Conservation (phyloP, 92 coral and sea anemone species). For the Virgularia gustaviana region DNA sequence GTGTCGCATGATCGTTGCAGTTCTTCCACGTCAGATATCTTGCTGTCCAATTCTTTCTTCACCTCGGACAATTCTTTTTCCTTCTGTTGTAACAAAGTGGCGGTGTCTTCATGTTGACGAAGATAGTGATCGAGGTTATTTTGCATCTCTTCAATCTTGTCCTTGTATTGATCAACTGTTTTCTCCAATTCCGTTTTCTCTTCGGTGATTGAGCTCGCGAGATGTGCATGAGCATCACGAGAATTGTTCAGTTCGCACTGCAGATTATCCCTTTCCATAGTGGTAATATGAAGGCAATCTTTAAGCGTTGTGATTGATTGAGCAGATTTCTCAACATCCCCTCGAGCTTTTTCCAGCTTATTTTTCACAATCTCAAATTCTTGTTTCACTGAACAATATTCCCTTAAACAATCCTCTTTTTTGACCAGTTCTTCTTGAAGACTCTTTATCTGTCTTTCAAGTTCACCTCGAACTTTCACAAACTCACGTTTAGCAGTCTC, state of each 20-base stretch:
- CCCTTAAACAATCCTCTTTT: not conserved
- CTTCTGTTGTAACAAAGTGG: constrained; percentile 53
- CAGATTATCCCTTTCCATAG: constrained; percentile 30
- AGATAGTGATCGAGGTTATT: constrained; percentile 42
- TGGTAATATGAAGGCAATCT: not conserved
- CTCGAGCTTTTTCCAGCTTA: constrained; percentile 50
- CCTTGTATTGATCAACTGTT: constrained; percentile 52
- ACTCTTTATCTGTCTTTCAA: too few relatives aligned
- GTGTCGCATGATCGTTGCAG: constrained; percentile 59
- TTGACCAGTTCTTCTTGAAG: not conserved
- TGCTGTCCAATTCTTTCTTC: constrained; percentile 52
- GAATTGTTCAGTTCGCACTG: not conserved
- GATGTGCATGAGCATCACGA: constrained; percentile 10
- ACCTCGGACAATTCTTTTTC: constrained; percentile 67
- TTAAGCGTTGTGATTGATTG: constrained; percentile 13
- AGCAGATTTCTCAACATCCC: constrained; percentile 36
- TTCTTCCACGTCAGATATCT: constrained; percentile 43
- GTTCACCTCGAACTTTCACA: not conserved
- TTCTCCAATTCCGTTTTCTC: constrained; percentile 57
- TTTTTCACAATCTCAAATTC: constrained; percentile 34
- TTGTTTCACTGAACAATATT: not conserved
- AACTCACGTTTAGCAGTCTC: constrained; percentile 7
- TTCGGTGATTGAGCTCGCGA: not conserved
- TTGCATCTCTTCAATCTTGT: constrained; percentile 42
- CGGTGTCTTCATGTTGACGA: constrained; percentile 28